phyloP scores from a whole-genome alignment of 2,113 vertebrate genomes.

The Sakesphorus luctuosus region DNA sequence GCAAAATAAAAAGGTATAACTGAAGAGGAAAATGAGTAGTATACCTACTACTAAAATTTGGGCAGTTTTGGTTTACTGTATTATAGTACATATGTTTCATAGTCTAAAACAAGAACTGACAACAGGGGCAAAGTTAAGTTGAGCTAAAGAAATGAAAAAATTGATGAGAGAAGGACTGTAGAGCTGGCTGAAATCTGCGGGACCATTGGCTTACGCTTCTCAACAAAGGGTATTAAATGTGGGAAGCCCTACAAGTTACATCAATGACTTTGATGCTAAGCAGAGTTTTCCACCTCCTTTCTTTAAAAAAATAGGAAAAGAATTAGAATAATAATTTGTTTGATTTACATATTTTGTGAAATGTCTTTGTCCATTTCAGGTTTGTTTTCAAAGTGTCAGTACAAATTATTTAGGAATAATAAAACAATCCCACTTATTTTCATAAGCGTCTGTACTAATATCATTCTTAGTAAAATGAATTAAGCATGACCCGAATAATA shows the following conservation, averaged over 20 bases:
- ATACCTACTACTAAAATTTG: neutral
- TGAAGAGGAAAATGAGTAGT: neutral
- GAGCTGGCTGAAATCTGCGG: neutral
- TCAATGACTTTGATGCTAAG: neutral
- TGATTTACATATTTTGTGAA: neutral
- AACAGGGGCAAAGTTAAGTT: neutral
- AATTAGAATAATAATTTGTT: neutral
- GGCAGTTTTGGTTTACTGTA: neutral
- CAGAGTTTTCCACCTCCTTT: neutral
- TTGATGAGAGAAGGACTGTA: neutral
- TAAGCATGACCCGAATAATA: slow-evolving; percentile 65
- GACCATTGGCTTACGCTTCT: neutral
- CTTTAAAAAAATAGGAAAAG: neutral
- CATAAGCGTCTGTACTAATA: slow-evolving; percentile 74
- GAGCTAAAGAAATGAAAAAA: neutral
- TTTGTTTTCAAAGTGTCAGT: slow-evolving; percentile 39
- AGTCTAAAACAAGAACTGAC: neutral
- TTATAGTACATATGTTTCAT: neutral
- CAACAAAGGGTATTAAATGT: neutral
- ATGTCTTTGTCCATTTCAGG: slow-evolving; percentile 11
- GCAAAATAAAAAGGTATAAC: neutral
- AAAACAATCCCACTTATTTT: slow-evolving; percentile 75
- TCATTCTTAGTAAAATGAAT: slow-evolving; percentile 75
- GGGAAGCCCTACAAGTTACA: neutral
- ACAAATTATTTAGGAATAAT: slow-evolving; percentile 47